These are phyloP conservation scores for Gibbula magus DNA, from an alignment of 2,888 invertebrate genomes.

Conservation along the genomic window DNA sequence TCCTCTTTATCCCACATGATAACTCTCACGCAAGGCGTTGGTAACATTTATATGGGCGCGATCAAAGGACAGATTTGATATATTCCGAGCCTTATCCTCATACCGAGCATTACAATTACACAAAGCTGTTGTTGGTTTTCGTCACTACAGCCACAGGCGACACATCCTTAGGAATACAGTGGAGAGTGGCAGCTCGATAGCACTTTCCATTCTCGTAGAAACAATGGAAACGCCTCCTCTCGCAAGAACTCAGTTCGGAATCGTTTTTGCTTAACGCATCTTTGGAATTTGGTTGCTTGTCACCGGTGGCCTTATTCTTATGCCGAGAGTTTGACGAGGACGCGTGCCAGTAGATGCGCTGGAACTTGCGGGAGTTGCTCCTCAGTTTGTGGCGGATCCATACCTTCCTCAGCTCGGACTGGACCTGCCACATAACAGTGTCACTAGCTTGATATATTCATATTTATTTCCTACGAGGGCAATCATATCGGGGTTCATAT, in stretches of 20 bases:
- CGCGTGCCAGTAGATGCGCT: conserved; percentile 15
- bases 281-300: not conserved
- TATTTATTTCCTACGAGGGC: too few relatives aligned
- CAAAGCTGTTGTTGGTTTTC: not conserved
- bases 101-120: not conserved
- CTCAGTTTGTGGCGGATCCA: conserved; percentile 44
- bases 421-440: conserved; percentile 45
- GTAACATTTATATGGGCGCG: too few relatives aligned
- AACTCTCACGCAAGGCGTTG: too few relatives aligned
- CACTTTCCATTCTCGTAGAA: not conserved
- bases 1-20: too few relatives aligned
- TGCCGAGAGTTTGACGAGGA: conserved; percentile 5
- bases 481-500: too few relatives aligned
- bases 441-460: too few relatives aligned
- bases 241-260: not conserved
- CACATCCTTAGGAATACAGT: not conserved
- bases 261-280: not conserved
- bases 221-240: not conserved
- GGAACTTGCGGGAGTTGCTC: conserved; percentile 24
- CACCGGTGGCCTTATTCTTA: not conserved
- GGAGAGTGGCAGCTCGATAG: not conserved
- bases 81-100: too few relatives aligned
- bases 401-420: conserved; percentile 58
- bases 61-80: too few relatives aligned
- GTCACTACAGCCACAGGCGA: not conserved